Evolutionary conservation across 2,888 invertebrate genomes (phyloP).

Genomic region (Lasius fuliginosus): DNA sequence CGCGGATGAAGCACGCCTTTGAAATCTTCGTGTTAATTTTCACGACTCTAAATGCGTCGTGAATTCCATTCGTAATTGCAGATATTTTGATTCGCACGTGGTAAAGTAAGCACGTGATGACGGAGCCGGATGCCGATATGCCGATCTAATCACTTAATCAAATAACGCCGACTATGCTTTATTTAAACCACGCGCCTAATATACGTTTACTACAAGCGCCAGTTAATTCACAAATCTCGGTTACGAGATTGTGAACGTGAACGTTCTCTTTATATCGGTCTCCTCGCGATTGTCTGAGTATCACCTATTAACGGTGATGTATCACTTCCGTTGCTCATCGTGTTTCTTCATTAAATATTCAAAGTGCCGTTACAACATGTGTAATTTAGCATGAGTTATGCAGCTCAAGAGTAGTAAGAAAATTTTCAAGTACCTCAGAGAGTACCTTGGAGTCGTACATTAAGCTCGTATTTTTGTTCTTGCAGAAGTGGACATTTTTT

Average conservation of each 20-base stretch:
- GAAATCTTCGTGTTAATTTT: background rate
- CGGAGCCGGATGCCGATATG: background rate
- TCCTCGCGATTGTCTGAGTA: constrained; percentile 39
- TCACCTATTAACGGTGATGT: constrained; percentile 44
- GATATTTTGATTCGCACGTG: constrained; percentile 33
- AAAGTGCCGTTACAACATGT: constrained; percentile 22
- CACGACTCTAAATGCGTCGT: background rate
- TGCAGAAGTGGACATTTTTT: background rate
- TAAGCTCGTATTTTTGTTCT: constrained; percentile 29
- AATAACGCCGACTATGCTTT: constrained; percentile 23
- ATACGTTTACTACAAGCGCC: constrained; percentile 48
- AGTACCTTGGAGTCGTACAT: constrained; percentile 8
- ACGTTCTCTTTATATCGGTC: constrained; percentile 16
- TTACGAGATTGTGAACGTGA: constrained; percentile 15
- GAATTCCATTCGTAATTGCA: constrained; percentile 7
- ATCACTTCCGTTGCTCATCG: constrained; percentile 35
- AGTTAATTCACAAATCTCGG: constrained; percentile 30
- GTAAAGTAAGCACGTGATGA: background rate
- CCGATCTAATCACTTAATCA: constrained; percentile 35
- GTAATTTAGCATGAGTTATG: constrained; percentile 12
- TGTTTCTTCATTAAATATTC: constrained; percentile 34
- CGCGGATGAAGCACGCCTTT: background rate
- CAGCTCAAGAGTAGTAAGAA: constrained; percentile 8
- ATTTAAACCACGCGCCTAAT: constrained; percentile 24
- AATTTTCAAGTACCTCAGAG: constrained; percentile 39